phyloP scores from a whole-genome alignment of 2,888 invertebrate species.

The Anagyrus pseudococci region DNA sequence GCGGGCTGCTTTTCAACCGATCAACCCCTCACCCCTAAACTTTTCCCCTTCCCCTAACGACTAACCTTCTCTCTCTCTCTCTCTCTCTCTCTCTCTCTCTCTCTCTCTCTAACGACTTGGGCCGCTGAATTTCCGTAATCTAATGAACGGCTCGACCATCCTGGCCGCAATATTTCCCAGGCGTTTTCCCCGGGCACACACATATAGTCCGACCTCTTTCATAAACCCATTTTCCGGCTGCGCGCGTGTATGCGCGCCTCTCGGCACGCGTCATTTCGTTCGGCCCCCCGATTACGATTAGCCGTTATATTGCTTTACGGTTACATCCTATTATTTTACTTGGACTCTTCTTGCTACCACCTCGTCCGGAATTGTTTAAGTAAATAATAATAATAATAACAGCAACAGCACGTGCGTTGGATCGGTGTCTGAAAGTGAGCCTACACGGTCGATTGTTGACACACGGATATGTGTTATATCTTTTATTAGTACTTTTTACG shows the following conservation, averaged over 20 bases:
- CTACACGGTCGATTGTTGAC: too few species aligned
- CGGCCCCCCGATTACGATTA: constrained; percentile 11
- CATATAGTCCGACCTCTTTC: too few species aligned
- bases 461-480: too few species aligned
- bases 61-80: background rate
- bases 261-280: constrained; percentile 35
- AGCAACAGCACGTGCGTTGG: too few species aligned
- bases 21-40: constrained; percentile 32
- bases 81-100: too few species aligned
- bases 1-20: constrained; percentile 40
- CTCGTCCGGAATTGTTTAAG: too few species aligned
- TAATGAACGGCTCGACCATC: constrained; percentile 54
- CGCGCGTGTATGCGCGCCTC: constrained; percentile 34
- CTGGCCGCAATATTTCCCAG: constrained; percentile 51
- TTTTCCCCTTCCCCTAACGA: too few species aligned
- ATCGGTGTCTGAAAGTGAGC: too few species aligned
- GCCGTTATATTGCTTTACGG: constrained; percentile 22
- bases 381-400: too few species aligned
- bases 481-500: too few species aligned
- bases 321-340: constrained; percentile 29
- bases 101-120: constrained; percentile 27
- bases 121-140: constrained; percentile 56
- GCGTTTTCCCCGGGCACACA: constrained; percentile 39
- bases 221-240: constrained; percentile 40
- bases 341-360: too few species aligned